phyloP scores from a whole-genome alignment of 2,113 vertebrate genomes.

The Cynopterus brachyotis region DNA sequence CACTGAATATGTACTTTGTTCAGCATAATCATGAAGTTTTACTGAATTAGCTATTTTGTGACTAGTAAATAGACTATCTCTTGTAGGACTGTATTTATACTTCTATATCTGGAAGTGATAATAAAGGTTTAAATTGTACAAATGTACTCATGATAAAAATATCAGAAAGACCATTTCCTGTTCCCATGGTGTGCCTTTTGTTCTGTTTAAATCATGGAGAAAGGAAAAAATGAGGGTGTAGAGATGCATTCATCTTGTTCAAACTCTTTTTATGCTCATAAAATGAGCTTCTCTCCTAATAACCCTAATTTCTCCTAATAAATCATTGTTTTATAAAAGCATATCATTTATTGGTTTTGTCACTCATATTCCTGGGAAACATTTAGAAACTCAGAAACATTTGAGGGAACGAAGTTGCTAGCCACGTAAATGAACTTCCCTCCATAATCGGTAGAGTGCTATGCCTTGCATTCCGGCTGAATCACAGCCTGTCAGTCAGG shows the following conservation, averaged over 20 bases:
- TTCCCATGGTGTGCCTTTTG: not conserved
- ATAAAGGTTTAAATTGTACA: not conserved
- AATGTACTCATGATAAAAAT: not conserved
- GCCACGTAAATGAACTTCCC: not conserved
- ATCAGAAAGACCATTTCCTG: not conserved
- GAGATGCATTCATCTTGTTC: not conserved
- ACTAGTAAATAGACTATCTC: not conserved
- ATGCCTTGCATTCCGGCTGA: not conserved
- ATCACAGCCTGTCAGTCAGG: not conserved
- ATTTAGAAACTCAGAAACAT: not conserved
- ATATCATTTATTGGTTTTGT: not conserved
- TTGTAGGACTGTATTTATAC: not conserved
- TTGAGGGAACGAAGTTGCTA: not conserved
- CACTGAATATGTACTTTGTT: not conserved
- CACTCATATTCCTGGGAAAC: constrained; percentile 1
- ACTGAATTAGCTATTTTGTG: not conserved
- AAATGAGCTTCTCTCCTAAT: not conserved
- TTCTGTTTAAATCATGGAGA: constrained; percentile 41
- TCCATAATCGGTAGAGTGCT: not conserved
- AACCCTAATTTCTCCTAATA: not conserved
- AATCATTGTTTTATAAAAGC: not conserved
- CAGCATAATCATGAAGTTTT: not conserved
- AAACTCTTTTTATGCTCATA: not conserved
- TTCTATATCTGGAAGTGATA: constrained; percentile 37
- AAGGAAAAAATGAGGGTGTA: not conserved